Evolutionary conservation across 2,113 vertebrate species (phyloP).

Genomic region (Rhinolophus sinicus): DNA sequence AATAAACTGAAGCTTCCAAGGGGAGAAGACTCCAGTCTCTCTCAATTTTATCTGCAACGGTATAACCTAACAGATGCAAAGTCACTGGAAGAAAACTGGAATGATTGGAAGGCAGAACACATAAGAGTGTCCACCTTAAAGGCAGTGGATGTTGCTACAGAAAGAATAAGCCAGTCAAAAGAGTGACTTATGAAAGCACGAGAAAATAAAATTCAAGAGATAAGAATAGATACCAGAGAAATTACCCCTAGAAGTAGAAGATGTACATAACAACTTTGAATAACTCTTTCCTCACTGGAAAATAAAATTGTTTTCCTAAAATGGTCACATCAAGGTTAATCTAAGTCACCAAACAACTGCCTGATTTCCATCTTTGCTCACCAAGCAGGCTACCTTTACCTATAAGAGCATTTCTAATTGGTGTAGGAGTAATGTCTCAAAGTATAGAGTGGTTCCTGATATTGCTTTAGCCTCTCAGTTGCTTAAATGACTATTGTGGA

Average conservation of each 20-base stretch:
- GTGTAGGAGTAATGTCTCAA: background rate
- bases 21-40: background rate
- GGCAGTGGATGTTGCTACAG: background rate
- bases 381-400: background rate
- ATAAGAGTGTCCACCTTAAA: background rate
- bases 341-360: background rate
- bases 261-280: background rate
- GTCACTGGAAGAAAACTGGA: background rate
- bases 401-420: background rate
- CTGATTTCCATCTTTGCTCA: background rate
- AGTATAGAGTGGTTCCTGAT: background rate
- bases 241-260: background rate
- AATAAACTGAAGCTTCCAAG: background rate
- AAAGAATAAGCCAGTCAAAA: background rate
- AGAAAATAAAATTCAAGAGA: constrained; percentile 25
- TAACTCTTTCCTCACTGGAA: background rate
- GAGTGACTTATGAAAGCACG: background rate
- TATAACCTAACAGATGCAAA: background rate
- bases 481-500: background rate
- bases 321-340: background rate
- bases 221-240: background rate
- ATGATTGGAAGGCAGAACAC: background rate
- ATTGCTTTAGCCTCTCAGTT: background rate
- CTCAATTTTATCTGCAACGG: background rate
- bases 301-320: background rate